Evolutionary conservation across 2,113 vertebrate species (phyloP).

Genomic region (Montifringilla adamsi): DNA sequence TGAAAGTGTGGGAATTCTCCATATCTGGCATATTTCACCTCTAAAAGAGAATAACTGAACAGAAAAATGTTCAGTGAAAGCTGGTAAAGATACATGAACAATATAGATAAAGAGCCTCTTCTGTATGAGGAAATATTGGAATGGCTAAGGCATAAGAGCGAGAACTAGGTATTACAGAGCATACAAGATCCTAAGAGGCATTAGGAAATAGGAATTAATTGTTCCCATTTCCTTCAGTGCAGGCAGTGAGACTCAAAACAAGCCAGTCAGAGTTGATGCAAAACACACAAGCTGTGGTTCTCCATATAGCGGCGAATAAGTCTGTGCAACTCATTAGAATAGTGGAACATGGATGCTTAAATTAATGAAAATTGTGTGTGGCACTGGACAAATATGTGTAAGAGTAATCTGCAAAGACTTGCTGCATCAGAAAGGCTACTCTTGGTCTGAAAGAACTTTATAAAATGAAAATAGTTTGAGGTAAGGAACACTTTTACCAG

Average conservation of each 20-base stretch:
- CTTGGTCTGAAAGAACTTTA: not conserved
- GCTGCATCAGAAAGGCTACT: not conserved
- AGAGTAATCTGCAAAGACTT: not conserved
- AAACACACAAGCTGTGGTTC: accelerated
- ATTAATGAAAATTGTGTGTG: not conserved
- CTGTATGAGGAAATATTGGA: not conserved
- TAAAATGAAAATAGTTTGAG: not conserved
- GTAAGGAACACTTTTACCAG: not conserved
- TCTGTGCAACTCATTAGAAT: not conserved
- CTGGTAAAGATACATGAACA: not conserved
- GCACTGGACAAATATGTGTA: not conserved
- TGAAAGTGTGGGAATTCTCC: not conserved
- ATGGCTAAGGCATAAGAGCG: not conserved
- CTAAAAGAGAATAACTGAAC: not conserved
- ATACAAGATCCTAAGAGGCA: not conserved
- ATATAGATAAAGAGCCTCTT: not conserved
- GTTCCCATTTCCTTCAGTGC: not conserved
- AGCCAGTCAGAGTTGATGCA: not conserved
- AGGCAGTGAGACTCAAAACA: not conserved
- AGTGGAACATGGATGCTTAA: not conserved
- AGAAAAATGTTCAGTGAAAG: not conserved
- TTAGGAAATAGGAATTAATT: not conserved
- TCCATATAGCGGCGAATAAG: not conserved
- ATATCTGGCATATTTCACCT: not conserved
- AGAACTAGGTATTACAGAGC: not conserved